Evolutionary conservation across 1,140 invertebrate species (phyloP), one percentile per base, ranked within the genome.

Genomic region (fruit fly (Drosophila melanogaster)): DNA sequence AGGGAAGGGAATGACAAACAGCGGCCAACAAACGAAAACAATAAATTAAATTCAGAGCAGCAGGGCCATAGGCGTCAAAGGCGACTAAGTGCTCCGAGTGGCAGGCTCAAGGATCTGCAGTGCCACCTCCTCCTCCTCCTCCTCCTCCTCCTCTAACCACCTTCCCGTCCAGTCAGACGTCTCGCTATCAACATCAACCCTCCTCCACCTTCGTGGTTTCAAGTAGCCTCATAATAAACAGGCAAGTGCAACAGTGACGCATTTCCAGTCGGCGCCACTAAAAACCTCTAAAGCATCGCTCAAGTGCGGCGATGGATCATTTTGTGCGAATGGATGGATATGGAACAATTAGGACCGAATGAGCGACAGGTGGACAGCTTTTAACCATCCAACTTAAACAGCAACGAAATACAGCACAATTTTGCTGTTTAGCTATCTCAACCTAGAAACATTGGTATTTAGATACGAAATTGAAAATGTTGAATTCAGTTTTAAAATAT

Each of bases 1-100:
- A 30, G 26, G 7, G 26, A 8, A 8, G 24, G 14, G n/a, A 49
- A 56, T 46, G 38, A 55, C 60, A 74, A 54, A 59, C 73, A 49
- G 47, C 15, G 54, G 38, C 50, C 50, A 74, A 49, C 64, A 75
- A 74, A 58, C 69, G 74, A 86, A 87, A 79, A 83, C 83, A 87
- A 87, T 87, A 87, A 87, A 87, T 87, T 89, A 79, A 89, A 89
- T 87, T 89, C 75, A 89, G 83, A 73, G 67, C n/a, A 71, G 51
- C 64, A 57, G 41, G 40, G 51, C 44, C 59, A 58, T 19, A 58
- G 70, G 72, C 61, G 83, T 86, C 83, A 87, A 89, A 89, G 58
- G 55, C 79, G 64, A 67, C 79, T 41, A 60, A 59, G 73, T 40
- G 58, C 55, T 49, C 74, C 58, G 49, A 79, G 67, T 51, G 69